Evolutionary conservation across 2,113 vertebrate genomes (phyloP), one percentile per base, ranked within the genome.

Genomic region (Fregetta grallaria): DNA sequence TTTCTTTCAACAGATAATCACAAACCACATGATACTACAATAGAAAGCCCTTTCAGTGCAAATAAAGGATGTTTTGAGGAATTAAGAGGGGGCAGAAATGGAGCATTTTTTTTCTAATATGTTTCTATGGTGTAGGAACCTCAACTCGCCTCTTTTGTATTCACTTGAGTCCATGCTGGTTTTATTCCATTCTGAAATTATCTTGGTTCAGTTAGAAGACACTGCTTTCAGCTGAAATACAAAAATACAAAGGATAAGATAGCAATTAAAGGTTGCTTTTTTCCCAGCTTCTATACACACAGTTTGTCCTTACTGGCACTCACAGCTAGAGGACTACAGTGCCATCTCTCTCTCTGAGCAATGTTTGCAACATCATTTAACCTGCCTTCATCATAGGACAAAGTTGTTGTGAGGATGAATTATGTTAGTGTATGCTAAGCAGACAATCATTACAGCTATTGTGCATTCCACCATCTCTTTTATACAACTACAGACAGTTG

Each of bases 311-410:
- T 72, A 22, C 53, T 13, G 30, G 58, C 74, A 76, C 25, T 53
- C 47, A n/a, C 55, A 94, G 34, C 36, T 30, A 67, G 83, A 97
- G 71, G n/a, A 95, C 86, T 77, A 10, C 23, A 95, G 92, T 92
- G 83, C 85, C 89, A 78, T 90, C 93, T 96, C 58, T 94, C 71
- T 90, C 92, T 38, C 53, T 45, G 42, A 92, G 40, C 52, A 38
- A 68, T 77, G 65, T 68, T 89, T 97, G 61, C 88, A 91, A 63
- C 38, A 88, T 62, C 50, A 30, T 79, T 93, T 89, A 86, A 93
- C 88, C 78, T 71, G 42, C 53, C 15, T 88, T 44, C 40, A 68
- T 53, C 38, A 20, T 3, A 21, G 40, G 25, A 56, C 49, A 68
- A 34, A 71, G 59, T 36, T 93, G 66, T 68, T 58, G 34, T 81